Evolutionary conservation across 2,797 vertebrate species (phyloP).

Genomic region (Brachyalestes nurse): DNA sequence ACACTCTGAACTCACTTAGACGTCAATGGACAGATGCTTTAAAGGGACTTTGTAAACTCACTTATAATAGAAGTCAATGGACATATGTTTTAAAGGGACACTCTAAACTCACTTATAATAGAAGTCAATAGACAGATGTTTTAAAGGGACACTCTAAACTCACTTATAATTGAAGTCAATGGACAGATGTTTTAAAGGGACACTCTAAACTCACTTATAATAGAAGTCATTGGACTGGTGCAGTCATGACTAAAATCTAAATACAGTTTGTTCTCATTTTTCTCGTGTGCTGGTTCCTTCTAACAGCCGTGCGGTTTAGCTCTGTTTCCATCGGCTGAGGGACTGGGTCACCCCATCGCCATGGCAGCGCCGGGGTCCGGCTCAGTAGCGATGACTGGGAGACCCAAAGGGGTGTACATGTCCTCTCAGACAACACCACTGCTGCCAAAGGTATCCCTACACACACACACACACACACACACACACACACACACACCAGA

Average conservation of each 20-base stretch:
- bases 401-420: constrained; percentile 75
- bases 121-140: no score
- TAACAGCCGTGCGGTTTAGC: constrained; percentile 74
- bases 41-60: no score
- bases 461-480: no score
- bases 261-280: constrained; percentile 28
- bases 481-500: constrained; percentile 7
- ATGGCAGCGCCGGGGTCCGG: constrained; percentile 72
- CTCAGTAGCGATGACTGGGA: constrained; percentile 75
- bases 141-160: no score
- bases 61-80: background rate
- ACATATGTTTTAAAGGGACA: no score
- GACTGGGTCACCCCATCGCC: constrained; percentile 74
- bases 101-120: no score
- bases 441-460: constrained; percentile 87
- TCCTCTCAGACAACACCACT: constrained; percentile 71
- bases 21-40: no score
- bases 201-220: no score
- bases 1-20: no score
- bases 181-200: no score
- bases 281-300: constrained; percentile 34
- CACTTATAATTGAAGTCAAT: no score
- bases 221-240: no score
- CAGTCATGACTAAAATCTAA: background rate
- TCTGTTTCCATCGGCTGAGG: constrained; percentile 79